Percentiles rank a stretch among this genome's conserved stretches.
Conservation (phyloP, 2,797 vertebrate species). For the Arnoldichthys spilopterus region DNA sequence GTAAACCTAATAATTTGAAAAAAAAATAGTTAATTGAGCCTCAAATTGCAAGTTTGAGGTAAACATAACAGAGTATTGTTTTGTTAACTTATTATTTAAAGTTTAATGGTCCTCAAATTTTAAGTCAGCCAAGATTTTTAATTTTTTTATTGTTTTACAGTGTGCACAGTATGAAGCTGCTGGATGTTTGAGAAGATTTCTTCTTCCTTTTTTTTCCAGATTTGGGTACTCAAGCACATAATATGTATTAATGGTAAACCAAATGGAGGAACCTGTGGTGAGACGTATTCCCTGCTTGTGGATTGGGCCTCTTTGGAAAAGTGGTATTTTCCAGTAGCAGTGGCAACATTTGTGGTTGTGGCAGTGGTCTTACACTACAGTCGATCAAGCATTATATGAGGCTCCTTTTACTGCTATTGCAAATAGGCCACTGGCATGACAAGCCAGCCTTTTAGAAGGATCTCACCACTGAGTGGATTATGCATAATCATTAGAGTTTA, state of each 20-base stretch:
- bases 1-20: no score
- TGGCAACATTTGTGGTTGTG: conserved; percentile 52
- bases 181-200: not conserved
- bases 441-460: conserved; percentile 40
- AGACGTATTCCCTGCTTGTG: not conserved
- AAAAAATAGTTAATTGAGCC: no score
- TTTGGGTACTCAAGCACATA: not conserved
- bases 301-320: conserved; percentile 25
- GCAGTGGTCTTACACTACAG: conserved; percentile 41
- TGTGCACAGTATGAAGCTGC: no score
- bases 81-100: no score
- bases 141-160: no score
- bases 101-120: no score
- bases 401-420: conserved; percentile 43
- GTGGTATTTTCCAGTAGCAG: conserved; percentile 12
- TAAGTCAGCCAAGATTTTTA: no score
- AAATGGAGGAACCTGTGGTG: conserved; percentile 34
- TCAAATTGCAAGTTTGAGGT: no score
- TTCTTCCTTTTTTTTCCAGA: not conserved
- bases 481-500: not conserved
- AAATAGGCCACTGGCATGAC: conserved; percentile 56
- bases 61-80: no score
- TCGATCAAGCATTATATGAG: conserved; percentile 46
- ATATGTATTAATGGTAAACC: conserved; percentile 21
- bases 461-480: not conserved